A percentile compares a stretch with the other conserved stretches of the same genome.
Conservation (phyloP, 2,113 vertebrate species). For the Mola mola region DNA sequence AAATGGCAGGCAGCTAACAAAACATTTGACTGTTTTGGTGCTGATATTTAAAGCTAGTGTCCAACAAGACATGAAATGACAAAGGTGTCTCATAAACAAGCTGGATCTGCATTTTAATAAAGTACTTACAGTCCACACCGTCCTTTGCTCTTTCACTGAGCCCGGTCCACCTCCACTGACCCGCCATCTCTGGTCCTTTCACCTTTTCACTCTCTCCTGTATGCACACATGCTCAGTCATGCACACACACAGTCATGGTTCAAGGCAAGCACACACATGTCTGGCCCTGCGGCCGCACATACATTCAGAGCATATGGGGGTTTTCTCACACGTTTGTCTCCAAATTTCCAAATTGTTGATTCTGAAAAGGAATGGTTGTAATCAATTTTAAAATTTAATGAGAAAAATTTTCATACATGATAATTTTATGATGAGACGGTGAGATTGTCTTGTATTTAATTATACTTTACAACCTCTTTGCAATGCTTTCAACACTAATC, state of each 20-base stretch:
- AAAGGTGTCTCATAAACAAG: not conserved
- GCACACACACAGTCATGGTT: constrained; percentile 40
- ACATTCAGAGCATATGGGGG: constrained; percentile 29
- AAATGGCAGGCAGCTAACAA: not conserved
- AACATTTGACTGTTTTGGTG: not conserved
- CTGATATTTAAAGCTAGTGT: not conserved
- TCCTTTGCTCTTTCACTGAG: constrained; percentile 1
- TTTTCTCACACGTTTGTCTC: too few relatives aligned
- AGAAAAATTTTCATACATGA: too few relatives aligned
- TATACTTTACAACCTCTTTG: too few relatives aligned
- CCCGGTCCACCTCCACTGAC: constrained; percentile 40
- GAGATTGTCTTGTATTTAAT: too few relatives aligned
- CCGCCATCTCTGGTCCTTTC: constrained; percentile 36
- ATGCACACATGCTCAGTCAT: constrained; percentile 49
- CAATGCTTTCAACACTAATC: too few relatives aligned
- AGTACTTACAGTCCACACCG: constrained; percentile 14
- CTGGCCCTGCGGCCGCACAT: constrained; percentile 35
- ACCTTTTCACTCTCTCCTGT: constrained; percentile 44
- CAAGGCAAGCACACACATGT: constrained; percentile 18
- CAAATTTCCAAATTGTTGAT: too few relatives aligned
- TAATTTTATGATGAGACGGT: too few relatives aligned
- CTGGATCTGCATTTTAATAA: not conserved
- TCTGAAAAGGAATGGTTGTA: too few relatives aligned
- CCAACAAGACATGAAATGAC: not conserved
- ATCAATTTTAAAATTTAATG: too few relatives aligned